Base-by-base conservation (phyloP, 2,888 invertebrate species). In the Clostera curtula region DNA sequence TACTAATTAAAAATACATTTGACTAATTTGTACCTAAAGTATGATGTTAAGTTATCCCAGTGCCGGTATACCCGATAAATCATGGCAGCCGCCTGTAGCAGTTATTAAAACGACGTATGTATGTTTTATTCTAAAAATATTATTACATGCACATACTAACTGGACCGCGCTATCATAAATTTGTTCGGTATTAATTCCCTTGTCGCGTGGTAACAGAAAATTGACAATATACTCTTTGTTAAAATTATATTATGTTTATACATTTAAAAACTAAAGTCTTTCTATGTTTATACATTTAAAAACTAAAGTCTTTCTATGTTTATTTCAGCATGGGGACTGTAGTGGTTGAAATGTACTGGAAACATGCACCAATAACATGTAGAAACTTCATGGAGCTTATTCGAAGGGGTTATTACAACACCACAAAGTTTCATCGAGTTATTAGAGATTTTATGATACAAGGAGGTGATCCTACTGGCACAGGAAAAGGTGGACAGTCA, bases 391-490 rank as follows among this genome's bases (percentile, higher is more conserved):
- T 97, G 33, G 98, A 99, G 72, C 82, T 99, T 12, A 87, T 93
- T 0, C 85, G 96, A 33, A 85, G 98, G 52, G 97, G 97, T 10
- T 99, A 98, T 73, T 99, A 97, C 68, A 97, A 97, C 72, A 94
- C 93, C 40, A 95, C 97, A 3, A 92, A 96, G 53, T 98, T 99
- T 69, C 99, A 99, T 70, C 87, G 99, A 50, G 92, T 99, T 19
- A 98, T 99, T 36, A 84, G 93, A 29, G 95, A 95, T 63, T 96
- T 96, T 56, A 95, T 95, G 95, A 93, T 95, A 45, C 95, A 96
- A 86, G 95, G 93, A 7, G 99, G 99, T 3, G 98, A 99, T 83
- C 99, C 99, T 0, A 97, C 98, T 0, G 97, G 93, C 3, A 97
- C 97, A 6, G 97, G 98, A 0, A 91, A 96, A 65, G 98, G 98